Evolutionary conservation across 2,888 invertebrate species (phyloP), one percentile per base, ranked within the genome.

Genomic region (Oxycera nigricornis): DNA sequence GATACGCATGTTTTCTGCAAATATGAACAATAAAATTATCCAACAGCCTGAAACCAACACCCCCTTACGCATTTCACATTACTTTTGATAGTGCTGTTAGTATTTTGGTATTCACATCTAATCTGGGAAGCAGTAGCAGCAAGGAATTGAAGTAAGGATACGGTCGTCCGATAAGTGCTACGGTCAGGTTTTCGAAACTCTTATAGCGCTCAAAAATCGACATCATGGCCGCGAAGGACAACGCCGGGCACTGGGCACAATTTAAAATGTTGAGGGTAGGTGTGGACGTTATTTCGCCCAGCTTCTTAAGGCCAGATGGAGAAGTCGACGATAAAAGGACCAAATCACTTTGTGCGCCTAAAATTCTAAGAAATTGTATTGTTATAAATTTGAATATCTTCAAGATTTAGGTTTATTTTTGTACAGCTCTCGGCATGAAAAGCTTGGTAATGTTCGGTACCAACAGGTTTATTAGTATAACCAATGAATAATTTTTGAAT

Each of bases 141-240:
- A 62, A 39, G 9, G 62, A 62, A 39, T 62, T 62, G 39, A 62
- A 62, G 22, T 62, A 62, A 4, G 62, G 62, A 39, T 62, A 62
- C 20, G 62, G 62, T 6, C 20, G 11, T 1, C 62, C 62, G 17
- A 62, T 62, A 1, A 62, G 39, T 20, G 62, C 20, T 2, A 62
- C 62, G 1, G 35, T 62, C 26, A 62, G 39, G 22, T 39, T 39
- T 62, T 62, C 39, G 22, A 39, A 39, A 9, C n/a, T 35, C n/a
- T 24, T 39, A 17, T 35, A 62, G 39, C 39, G 39, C 39, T 62
- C 62, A 20, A 35, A 62, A 2, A 62, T 35, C 2, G 35, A 6
- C 39, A 62, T 39, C 35, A 39, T 39, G 22, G 62, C 39, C 9
- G 62, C 39, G 2, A 62, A 39, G 11, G 39, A 35, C 39, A 62